Conservation (phyloP, 2,888 invertebrate genomes). For the Tinea semifulvella region DNA sequence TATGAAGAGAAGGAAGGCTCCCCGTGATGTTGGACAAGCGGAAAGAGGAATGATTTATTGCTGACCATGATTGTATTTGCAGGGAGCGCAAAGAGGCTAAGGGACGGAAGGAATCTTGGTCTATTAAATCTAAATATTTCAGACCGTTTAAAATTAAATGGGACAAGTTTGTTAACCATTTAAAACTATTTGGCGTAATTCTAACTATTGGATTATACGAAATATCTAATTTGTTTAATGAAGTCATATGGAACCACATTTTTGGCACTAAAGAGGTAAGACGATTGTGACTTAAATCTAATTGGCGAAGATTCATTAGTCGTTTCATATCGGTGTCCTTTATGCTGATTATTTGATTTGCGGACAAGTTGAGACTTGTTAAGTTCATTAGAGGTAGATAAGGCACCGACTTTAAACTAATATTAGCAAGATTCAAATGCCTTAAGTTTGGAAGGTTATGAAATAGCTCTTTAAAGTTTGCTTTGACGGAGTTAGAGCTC, state of each 20-base stretch:
- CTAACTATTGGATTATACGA: constrained; percentile 85
- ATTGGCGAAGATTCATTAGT: constrained; percentile 73
- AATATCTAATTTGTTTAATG: constrained; percentile 79
- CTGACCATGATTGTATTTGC: constrained; percentile 78
- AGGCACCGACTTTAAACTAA: constrained; percentile 80
- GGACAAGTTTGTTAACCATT: constrained; percentile 75
- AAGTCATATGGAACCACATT: constrained; percentile 75
- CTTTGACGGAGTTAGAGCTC: constrained; percentile 81
- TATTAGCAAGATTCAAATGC: constrained; percentile 78
- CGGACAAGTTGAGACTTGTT: constrained; percentile 80
- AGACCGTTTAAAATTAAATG: constrained; percentile 79
- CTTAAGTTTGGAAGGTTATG: constrained; percentile 85
- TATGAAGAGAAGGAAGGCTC: constrained; percentile 76
- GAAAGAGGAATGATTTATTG: constrained; percentile 72
- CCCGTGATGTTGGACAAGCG: constrained; percentile 77
- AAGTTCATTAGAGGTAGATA: constrained; percentile 80
- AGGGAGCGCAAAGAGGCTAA: constrained; percentile 76
- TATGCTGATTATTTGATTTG: constrained; percentile 77
- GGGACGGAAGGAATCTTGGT: constrained; percentile 77
- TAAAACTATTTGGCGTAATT: constrained; percentile 75
- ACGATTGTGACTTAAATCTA: constrained; percentile 82
- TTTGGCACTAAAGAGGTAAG: constrained; percentile 78
- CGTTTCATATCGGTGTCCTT: constrained; percentile 77
- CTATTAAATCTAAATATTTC: constrained; percentile 75
- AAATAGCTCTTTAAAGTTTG: constrained; percentile 88